A percentile compares a stretch with the other conserved stretches of the same genome.
These are phyloP conservation scores for Cosmia pyralina DNA, from an alignment of 2,888 invertebrate species.

Conservation along the genomic window DNA sequence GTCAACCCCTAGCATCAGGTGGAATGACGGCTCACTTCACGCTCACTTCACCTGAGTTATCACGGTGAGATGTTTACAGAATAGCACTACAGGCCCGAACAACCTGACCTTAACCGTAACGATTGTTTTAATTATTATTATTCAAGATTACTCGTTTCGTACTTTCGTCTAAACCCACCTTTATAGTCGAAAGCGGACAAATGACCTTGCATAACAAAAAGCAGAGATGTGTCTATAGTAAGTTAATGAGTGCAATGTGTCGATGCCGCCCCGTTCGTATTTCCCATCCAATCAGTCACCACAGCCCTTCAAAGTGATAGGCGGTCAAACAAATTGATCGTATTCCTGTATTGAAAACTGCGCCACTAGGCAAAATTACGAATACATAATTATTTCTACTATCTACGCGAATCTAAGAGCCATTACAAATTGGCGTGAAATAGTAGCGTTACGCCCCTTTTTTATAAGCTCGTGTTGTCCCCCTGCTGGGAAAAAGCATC, in stretches of 20 bases:
- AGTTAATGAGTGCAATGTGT: constrained; percentile 9
- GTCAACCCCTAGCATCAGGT: too few species aligned
- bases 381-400: background rate
- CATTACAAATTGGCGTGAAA: background rate
- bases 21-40: too few species aligned
- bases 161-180: background rate
- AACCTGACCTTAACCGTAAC: too few species aligned
- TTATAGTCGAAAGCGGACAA: background rate
- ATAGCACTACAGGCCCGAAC: too few species aligned
- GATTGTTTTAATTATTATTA: too few species aligned
- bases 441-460: too few species aligned
- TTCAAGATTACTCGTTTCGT: background rate
- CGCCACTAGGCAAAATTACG: background rate
- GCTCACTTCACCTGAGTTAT: too few species aligned
- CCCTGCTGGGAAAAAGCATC: background rate
- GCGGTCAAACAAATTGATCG: constrained; percentile 19
- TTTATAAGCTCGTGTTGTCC: background rate
- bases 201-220: background rate
- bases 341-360: background rate
- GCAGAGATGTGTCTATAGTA: background rate
- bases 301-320: constrained; percentile 5
- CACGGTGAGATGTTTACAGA: too few species aligned
- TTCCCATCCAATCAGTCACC: constrained; percentile 1
- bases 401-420: background rate
- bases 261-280: constrained; percentile 25